Percentiles rank a stretch among this genome's conserved stretches.
These are phyloP conservation scores for Arothron firmamentum DNA, from an alignment of 2,113 vertebrate genomes.

Conservation along the genomic window DNA sequence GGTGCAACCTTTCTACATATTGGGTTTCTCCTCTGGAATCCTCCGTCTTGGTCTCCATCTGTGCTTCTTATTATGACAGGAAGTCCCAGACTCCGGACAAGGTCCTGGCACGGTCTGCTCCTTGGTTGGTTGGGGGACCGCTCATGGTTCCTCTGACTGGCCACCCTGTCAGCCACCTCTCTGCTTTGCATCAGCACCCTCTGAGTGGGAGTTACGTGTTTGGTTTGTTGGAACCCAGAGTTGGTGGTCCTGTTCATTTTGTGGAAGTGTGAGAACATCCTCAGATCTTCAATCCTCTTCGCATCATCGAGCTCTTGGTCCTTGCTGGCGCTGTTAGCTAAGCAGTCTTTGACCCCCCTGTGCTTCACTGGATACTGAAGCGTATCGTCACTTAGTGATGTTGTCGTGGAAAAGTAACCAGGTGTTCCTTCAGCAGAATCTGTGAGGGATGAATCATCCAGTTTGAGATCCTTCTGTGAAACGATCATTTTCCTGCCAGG, in stretches of 20 bases:
- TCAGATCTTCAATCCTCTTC: slow-evolving; percentile 65
- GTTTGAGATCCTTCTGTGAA: slow-evolving; percentile 73
- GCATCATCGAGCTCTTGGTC: slow-evolving; percentile 48
- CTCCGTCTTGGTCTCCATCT: slow-evolving; percentile 57
- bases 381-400: slow-evolving; percentile 90
- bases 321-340: slow-evolving; percentile 56
- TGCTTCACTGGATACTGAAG: slow-evolving; percentile 79
- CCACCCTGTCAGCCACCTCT: slow-evolving; percentile 71
- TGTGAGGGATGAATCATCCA: slow-evolving; percentile 84
- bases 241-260: slow-evolving; percentile 64
- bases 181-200: slow-evolving; percentile 74
- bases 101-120: slow-evolving; percentile 59
- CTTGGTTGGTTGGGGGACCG: slow-evolving; percentile 69
- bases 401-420: slow-evolving; percentile 87
- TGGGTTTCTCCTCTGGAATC: slow-evolving; percentile 55
- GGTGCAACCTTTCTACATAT: slow-evolving; percentile 77
- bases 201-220: slow-evolving; percentile 70
- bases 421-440: slow-evolving; percentile 90
- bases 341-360: slow-evolving; percentile 67
- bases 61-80: slow-evolving; percentile 63
- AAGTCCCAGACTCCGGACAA: slow-evolving; percentile 58
- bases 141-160: slow-evolving; percentile 68
- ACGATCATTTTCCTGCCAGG: slow-evolving; percentile 71
- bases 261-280: slow-evolving; percentile 76
- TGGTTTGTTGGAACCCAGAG: slow-evolving; percentile 61